phyloP scores from a whole-genome alignment of 30 jellyfish, hydroid and myxozoan genomes.

The Aurelia aurita complex sp. Pacific region DNA sequence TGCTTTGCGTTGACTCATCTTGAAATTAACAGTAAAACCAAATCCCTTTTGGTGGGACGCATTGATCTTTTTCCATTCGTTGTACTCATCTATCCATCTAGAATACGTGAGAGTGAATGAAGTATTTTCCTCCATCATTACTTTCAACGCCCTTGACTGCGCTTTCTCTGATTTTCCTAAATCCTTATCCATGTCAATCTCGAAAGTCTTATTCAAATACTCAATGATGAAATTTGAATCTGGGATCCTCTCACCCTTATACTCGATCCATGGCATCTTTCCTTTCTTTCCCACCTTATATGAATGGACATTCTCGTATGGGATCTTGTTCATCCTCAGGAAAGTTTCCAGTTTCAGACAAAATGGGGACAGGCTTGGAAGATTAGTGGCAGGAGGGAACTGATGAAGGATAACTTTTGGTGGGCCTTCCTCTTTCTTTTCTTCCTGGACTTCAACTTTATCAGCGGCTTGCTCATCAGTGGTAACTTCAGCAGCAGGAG shows the following conservation, averaged over 20 bases:
- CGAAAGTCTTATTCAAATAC: constrained; percentile 78
- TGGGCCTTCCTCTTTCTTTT: constrained; percentile 79
- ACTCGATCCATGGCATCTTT: constrained; percentile 96
- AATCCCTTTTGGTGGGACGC: constrained; percentile 71
- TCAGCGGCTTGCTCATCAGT: constrained; percentile 63
- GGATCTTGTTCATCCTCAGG: constrained; percentile 91
- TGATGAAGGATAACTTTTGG: constrained; percentile 92
- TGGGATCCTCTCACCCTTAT: constrained; percentile 87
- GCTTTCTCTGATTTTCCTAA: constrained; percentile 81
- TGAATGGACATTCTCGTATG: constrained; percentile 85
- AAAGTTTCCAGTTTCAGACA: constrained; percentile 94
- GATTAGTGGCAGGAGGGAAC: constrained; percentile 84
- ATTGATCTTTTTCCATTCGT: constrained; percentile 78
- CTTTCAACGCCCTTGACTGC: constrained; percentile 78
- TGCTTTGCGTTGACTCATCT: constrained; percentile 87
- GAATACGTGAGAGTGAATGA: constrained; percentile 63
- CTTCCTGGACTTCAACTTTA: constrained; percentile 67
- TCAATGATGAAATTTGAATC: constrained; percentile 88
- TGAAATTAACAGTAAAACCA: constrained; percentile 75
- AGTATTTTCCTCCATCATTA: constrained; percentile 87
- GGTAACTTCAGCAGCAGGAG: constrained; percentile 16
- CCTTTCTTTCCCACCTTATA: constrained; percentile 93
- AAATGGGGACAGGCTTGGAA: constrained; percentile 82
- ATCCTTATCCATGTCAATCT: constrained; percentile 79
- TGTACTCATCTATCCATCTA: constrained; percentile 76